A percentile compares a stretch with the other conserved stretches of the same genome.
phyloP scores from a whole-genome alignment of 1,140 invertebrate species.

The Aphelenchoides fujianensis region DNA sequence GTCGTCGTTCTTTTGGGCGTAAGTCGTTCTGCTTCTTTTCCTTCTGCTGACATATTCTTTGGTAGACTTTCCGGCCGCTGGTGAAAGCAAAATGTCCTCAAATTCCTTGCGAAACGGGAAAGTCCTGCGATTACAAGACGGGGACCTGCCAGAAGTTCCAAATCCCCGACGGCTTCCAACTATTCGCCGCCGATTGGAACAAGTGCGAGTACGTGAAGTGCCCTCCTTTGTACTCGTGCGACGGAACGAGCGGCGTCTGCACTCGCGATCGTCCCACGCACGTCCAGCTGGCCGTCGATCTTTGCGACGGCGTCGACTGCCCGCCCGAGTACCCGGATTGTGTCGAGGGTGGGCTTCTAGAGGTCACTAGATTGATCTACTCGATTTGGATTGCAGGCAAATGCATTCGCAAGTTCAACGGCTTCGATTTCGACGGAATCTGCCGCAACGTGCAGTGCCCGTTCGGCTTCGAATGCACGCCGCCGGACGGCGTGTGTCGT shows the following conservation, averaged over 20 bases:
- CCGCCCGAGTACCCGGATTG: slow-evolving; percentile 15
- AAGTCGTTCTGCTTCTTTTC: not conserved
- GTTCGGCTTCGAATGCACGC: not conserved
- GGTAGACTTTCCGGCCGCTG: not conserved
- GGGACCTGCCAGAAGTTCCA: slow-evolving; percentile 13
- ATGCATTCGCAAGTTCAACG: not conserved
- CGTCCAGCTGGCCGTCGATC: not conserved
- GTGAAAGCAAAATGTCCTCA: slow-evolving; percentile 16
- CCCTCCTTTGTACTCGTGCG: not conserved
- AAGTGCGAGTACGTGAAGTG: slow-evolving; percentile 14
- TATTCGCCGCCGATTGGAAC: slow-evolving; percentile 15
- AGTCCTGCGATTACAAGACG: slow-evolving; percentile 14
- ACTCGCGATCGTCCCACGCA: not conserved
- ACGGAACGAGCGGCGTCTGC: slow-evolving; percentile 19
- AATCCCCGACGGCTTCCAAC: slow-evolving; percentile 17
- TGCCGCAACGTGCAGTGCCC: slow-evolving; percentile 2
- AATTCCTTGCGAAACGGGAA: slow-evolving; percentile 10
- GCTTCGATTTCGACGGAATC: not conserved
- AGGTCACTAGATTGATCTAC: not conserved
- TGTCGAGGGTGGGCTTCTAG: not conserved
- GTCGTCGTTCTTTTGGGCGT: not conserved
- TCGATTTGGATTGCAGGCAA: not conserved
- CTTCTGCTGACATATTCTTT: not conserved
- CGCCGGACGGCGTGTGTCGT: slow-evolving; percentile 7
- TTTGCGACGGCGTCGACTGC: slow-evolving; percentile 14